A percentile compares a stretch with the other conserved stretches of the same genome.
Evolutionary conservation across 2,797 vertebrate genomes (phyloP).

Genomic region (Nannoperca australis): DNA sequence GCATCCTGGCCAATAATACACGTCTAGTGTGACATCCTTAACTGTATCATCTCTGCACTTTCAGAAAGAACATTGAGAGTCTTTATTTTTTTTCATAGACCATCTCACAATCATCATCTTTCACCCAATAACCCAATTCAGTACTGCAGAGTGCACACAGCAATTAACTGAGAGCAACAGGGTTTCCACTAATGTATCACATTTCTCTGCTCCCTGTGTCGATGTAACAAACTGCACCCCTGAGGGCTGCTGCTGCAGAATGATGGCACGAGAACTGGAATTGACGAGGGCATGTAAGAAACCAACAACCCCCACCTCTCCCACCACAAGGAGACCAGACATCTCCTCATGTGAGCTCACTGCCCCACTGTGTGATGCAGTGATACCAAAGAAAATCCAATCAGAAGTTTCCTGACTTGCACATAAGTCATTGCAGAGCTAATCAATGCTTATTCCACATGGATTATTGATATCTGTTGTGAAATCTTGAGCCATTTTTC

Average conservation of each 20-base stretch:
- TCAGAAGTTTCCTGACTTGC: conserved; percentile 65
- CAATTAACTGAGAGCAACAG: conserved; percentile 77
- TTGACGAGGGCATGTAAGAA: conserved; percentile 56
- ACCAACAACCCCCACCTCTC: conserved; percentile 25
- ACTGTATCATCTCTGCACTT: conserved; percentile 47
- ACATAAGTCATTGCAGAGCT: conserved; percentile 57
- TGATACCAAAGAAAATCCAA: conserved; percentile 68
- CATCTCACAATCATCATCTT: conserved; percentile 59
- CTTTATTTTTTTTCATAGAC: conserved; percentile 22
- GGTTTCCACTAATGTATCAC: conserved; percentile 73
- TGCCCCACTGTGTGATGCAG: conserved; percentile 56
- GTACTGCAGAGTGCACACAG: conserved; percentile 45
- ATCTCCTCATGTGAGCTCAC: conserved; percentile 37
- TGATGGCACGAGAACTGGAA: conserved; percentile 56
- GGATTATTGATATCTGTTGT: conserved; percentile 72
- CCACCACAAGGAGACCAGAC: conserved; percentile 54
- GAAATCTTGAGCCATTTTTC: conserved; percentile 37
- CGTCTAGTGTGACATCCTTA: conserved; percentile 51
- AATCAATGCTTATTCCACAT: conserved; percentile 74
- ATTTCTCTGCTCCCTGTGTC: conserved; percentile 72
- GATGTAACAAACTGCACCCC: conserved; percentile 76
- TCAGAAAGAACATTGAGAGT: conserved; percentile 43
- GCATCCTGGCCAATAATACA: conserved; percentile 20
- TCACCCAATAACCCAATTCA: conserved; percentile 68
- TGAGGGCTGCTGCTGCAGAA: conserved; percentile 66